phyloP scores from a whole-genome alignment of 2,113 vertebrate species.

The Xerus inauris region DNA sequence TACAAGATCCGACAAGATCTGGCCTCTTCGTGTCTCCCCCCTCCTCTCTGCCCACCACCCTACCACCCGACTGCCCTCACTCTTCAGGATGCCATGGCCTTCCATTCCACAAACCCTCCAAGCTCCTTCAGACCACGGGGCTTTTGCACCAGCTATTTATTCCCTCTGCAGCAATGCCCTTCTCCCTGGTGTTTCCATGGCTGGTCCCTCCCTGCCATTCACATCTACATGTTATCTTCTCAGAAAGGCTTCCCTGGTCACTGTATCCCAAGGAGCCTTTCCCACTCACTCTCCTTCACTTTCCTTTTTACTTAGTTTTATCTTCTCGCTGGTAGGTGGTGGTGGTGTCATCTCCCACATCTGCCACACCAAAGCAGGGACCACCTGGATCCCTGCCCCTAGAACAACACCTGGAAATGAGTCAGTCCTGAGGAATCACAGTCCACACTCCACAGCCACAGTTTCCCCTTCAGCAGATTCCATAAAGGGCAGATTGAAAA shows the following conservation, averaged over 20 bases:
- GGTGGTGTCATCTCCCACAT: background rate
- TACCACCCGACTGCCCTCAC: fast-evolving
- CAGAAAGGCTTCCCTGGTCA: background rate
- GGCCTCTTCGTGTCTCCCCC: background rate
- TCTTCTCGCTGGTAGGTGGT: background rate
- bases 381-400: background rate
- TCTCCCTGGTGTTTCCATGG: background rate
- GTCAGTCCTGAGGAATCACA: background rate
- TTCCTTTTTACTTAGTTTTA: background rate
- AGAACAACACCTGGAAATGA: background rate
- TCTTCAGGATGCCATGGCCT: background rate
- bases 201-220: background rate
- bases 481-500: background rate
- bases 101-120: background rate
- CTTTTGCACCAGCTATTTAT: background rate
- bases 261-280: background rate
- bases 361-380: background rate
- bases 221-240: background rate
- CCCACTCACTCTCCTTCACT: background rate
- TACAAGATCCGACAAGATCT: background rate
- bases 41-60: background rate
- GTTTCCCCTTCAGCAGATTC: background rate
- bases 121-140: background rate
- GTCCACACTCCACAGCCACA: background rate
- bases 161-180: background rate